Evolutionary conservation across 2,888 invertebrate species (phyloP).

Genomic region (Chrysolina haemoptera): DNA sequence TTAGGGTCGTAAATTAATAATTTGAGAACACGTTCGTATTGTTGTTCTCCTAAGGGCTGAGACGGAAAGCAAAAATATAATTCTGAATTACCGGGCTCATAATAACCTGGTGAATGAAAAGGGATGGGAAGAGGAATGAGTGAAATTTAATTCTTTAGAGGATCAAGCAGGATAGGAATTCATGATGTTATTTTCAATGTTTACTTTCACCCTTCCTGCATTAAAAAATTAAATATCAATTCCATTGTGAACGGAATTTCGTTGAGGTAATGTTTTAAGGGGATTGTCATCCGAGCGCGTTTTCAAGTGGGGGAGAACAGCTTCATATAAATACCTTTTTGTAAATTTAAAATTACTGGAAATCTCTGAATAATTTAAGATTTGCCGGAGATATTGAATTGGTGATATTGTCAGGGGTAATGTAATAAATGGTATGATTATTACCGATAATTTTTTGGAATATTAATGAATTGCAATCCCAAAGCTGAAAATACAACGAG

Average conservation of each 20-base stretch:
- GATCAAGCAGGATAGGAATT: neutral
- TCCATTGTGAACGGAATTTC: neutral
- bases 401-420: too few relatives aligned
- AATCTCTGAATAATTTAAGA: too few relatives aligned
- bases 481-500: too few relatives aligned
- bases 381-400: too few relatives aligned
- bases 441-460: too few relatives aligned
- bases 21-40: neutral
- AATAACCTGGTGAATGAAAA: neutral
- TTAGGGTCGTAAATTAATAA: neutral
- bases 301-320: neutral
- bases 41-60: neutral
- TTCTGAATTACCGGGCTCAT: neutral
- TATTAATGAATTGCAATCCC: too few relatives aligned
- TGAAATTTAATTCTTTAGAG: conserved; percentile 1
- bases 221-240: neutral
- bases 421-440: too few relatives aligned
- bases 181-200: neutral
- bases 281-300: neutral
- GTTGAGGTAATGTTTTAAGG: neutral
- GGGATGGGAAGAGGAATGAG: neutral
- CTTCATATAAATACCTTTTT: too few relatives aligned
- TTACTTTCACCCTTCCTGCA: neutral
- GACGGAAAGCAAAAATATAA: neutral
- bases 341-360: too few relatives aligned